phyloP scores from a whole-genome alignment of 2,113 vertebrate species.

The Geococcyx californianus region DNA sequence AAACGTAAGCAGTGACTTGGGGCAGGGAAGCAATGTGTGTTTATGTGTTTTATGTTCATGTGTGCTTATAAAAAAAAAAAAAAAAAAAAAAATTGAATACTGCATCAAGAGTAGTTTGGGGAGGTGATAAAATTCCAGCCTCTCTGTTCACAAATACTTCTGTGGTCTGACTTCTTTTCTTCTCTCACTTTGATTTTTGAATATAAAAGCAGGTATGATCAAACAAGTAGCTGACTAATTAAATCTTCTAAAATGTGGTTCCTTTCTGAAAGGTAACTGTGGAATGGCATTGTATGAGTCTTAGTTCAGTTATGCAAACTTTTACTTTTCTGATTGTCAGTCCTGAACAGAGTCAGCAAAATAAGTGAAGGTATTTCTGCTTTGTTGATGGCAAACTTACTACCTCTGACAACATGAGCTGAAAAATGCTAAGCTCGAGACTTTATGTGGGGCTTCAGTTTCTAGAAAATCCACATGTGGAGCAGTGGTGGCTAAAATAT shows the following conservation, averaged over 20 bases:
- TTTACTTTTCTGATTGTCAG: neutral
- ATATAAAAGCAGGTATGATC: neutral
- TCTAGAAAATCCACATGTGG: neutral
- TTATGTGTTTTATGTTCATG: neutral
- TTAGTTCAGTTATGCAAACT: neutral
- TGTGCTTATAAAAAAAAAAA: neutral
- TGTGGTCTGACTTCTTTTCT: neutral
- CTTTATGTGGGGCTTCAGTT: neutral
- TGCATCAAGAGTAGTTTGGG: neutral
- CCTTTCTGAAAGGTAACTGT: neutral
- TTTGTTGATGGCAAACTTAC: neutral
- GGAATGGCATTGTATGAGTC: neutral
- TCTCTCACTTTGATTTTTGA: neutral
- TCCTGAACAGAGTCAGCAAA: neutral
- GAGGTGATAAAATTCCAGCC: neutral
- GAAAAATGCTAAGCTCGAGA: neutral
- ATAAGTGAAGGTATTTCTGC: neutral
- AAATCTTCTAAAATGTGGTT: neutral
- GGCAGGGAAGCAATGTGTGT: neutral
- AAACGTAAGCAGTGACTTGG: neutral
- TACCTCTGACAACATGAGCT: neutral
- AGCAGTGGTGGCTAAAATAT: neutral
- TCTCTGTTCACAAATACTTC: neutral
- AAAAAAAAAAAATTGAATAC: too few relatives aligned
- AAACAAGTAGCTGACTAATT: neutral